phyloP scores from a whole-genome alignment of 2,888 invertebrate species.

The Suillia variegata region DNA sequence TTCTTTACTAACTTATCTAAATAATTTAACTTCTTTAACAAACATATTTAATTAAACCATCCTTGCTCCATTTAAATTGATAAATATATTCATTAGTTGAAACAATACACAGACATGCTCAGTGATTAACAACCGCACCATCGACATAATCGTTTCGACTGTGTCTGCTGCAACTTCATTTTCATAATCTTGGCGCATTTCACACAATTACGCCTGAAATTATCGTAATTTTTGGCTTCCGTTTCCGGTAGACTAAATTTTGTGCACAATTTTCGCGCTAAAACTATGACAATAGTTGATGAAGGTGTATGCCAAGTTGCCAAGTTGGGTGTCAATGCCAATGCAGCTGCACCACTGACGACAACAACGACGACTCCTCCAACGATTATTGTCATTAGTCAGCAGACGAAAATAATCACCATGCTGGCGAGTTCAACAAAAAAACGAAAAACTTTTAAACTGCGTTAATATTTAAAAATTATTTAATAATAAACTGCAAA shows the following conservation, averaged over 20 bases:
- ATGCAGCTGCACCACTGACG: not conserved
- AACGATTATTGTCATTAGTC: not conserved
- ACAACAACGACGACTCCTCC: not conserved
- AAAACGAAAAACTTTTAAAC: no score
- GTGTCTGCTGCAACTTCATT: conserved; percentile 2
- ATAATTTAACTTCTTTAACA: no score
- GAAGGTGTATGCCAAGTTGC: not conserved
- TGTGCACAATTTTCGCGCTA: not conserved
- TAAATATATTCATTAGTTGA: conserved; percentile 5
- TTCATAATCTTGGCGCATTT: conserved; percentile 22
- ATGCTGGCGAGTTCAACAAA: not conserved
- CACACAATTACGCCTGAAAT: conserved; percentile 25
- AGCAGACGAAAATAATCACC: not conserved
- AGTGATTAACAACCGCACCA: not conserved
- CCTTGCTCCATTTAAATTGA: not conserved
- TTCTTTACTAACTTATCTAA: no score
- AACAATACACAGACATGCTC: not conserved
- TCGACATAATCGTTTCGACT: not conserved
- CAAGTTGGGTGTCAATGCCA: not conserved
- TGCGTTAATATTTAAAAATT: no score
- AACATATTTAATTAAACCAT: no score
- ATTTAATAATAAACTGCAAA: not conserved
- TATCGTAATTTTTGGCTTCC: conserved; percentile 26
- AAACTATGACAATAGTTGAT: no score
- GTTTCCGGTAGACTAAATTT: conserved; percentile 17